Percentiles rank a stretch among this genome's conserved stretches.
Evolutionary conservation across 2,113 vertebrate species (phyloP).

Genomic region (Asarcornis scutulata): DNA sequence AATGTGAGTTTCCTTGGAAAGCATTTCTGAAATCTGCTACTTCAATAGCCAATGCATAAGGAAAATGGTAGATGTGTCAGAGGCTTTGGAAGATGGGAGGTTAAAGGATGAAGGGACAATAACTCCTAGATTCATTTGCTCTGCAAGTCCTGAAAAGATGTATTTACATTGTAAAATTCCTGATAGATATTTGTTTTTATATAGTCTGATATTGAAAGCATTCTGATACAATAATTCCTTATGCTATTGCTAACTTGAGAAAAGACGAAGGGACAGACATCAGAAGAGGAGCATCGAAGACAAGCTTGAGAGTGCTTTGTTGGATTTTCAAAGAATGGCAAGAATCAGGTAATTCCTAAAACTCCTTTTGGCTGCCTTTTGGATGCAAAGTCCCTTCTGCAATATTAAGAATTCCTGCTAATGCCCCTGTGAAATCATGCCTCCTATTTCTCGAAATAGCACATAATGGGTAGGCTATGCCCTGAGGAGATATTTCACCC

Average conservation of each 20-base stretch:
- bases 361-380: background rate
- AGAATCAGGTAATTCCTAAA: background rate
- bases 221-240: background rate
- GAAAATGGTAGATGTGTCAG: constrained; percentile 38
- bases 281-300: background rate
- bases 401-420: background rate
- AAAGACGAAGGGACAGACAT: background rate
- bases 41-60: constrained; percentile 38
- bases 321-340: background rate
- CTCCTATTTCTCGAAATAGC: background rate
- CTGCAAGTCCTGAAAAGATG: constrained; percentile 21
- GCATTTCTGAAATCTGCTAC: constrained; percentile 20
- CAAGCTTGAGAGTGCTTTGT: background rate
- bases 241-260: background rate
- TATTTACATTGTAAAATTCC: constrained; percentile 35
- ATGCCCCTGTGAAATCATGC: background rate
- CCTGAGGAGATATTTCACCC: background rate
- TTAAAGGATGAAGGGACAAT: constrained; percentile 55
- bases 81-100: constrained; percentile 42
- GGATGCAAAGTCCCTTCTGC: background rate
- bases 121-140: constrained; percentile 40
- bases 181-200: background rate
- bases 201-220: background rate
- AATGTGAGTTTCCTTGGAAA: constrained; percentile 36
- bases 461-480: background rate